Evolutionary conservation across 2,888 invertebrate species (phyloP).

Genomic region (Agriopis marginaria): DNA sequence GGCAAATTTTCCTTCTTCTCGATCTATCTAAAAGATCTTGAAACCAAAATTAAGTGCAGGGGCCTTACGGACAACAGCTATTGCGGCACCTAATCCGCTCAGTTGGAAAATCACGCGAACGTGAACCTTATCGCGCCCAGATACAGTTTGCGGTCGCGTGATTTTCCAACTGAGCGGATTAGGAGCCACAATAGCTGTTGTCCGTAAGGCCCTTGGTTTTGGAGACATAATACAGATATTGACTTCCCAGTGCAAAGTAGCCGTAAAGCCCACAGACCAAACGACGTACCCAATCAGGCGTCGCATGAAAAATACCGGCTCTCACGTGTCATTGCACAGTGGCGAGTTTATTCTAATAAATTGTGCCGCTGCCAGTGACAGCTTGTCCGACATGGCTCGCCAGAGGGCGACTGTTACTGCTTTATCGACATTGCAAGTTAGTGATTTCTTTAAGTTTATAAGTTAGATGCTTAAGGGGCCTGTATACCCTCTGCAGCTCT

Average conservation of each 20-base stretch:
- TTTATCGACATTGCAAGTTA: conserved; percentile 5
- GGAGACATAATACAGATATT: background rate
- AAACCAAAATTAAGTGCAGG: background rate
- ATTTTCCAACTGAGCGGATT: too few relatives aligned
- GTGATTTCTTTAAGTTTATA: background rate
- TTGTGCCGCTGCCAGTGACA: conserved; percentile 42
- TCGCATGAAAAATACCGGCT: conserved; percentile 43
- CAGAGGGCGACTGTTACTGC: conserved; percentile 7
- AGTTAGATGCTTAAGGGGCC: background rate
- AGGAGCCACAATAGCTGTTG: too few relatives aligned
- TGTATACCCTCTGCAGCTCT: too few relatives aligned
- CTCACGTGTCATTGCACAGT: conserved; percentile 42
- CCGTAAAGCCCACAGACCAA: conserved; percentile 6
- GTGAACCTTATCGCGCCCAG: too few relatives aligned
- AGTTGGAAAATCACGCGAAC: too few relatives aligned
- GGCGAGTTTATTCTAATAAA: conserved; percentile 44
- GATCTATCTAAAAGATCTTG: background rate
- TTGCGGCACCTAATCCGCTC: too few relatives aligned
- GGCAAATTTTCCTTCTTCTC: too few relatives aligned
- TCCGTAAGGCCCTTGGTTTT: too few relatives aligned
- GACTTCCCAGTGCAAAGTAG: conserved; percentile 4
- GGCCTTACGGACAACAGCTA: too few relatives aligned
- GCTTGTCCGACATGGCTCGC: conserved; percentile 27
- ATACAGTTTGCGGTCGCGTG: too few relatives aligned
- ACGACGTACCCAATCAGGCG: conserved; percentile 39